Conservation (phyloP, 2,888 invertebrate species). For the Stegophylla sp. region DNA sequence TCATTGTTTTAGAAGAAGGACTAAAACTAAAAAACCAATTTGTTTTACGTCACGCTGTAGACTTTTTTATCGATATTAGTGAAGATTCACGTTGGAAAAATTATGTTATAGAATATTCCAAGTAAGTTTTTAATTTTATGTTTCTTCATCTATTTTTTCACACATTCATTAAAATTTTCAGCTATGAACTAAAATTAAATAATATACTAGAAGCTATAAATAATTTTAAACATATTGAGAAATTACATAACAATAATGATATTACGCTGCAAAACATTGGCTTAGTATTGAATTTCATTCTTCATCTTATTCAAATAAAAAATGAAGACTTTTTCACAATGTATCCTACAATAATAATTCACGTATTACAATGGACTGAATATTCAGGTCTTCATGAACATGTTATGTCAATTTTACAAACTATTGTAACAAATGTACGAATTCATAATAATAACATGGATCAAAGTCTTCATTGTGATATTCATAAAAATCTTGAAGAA, state of each 20-base stretch:
- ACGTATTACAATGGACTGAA: slow-evolving; percentile 25
- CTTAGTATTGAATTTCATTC: slow-evolving; percentile 32
- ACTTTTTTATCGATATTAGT: slow-evolving; percentile 54
- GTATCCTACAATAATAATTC: slow-evolving; percentile 32
- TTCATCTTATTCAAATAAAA: slow-evolving; percentile 40
- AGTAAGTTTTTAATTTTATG: slow-evolving; percentile 16
- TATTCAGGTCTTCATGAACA: slow-evolving; percentile 10
- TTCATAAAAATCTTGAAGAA: slow-evolving; percentile 27
- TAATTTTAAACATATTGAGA: slow-evolving; percentile 4
- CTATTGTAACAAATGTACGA: slow-evolving; percentile 23
- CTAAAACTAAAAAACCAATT: slow-evolving; percentile 31
- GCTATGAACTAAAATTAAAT: slow-evolving; percentile 34
- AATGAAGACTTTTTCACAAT: slow-evolving; percentile 11
- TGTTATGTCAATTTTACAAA: slow-evolving; percentile 21
- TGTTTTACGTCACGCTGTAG: slow-evolving; percentile 33
- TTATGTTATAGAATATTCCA: slow-evolving; percentile 28
- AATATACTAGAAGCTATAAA: slow-evolving; percentile 24
- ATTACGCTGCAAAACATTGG: slow-evolving; percentile 8
- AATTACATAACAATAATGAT: neutral
- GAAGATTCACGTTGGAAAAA: slow-evolving; percentile 39
- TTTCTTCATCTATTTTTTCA: neutral
- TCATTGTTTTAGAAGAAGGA: slow-evolving; percentile 54
- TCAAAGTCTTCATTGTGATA: slow-evolving; percentile 21
- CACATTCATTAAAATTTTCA: slow-evolving; percentile 21
- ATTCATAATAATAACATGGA: slow-evolving; percentile 11